These are phyloP conservation scores for Sebastes diaconus DNA, from an alignment of 2,797 vertebrate species.

Conservation along the genomic window DNA sequence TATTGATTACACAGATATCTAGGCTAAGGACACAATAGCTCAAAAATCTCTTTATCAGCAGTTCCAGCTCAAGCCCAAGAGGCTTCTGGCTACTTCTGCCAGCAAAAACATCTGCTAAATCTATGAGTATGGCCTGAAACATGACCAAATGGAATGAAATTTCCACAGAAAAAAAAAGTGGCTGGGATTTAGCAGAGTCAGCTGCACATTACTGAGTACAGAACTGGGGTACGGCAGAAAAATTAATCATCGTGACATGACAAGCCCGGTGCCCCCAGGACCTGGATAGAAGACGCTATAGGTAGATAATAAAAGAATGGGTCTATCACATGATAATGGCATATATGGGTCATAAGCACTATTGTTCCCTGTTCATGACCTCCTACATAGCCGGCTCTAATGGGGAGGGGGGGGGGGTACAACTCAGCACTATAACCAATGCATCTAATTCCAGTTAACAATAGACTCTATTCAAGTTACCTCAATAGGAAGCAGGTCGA, in stretches of 20 bases:
- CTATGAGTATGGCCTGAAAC: slow-evolving; percentile 49
- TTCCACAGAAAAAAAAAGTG: slow-evolving; percentile 28
- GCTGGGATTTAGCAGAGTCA: slow-evolving; percentile 53
- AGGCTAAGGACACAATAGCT: slow-evolving; percentile 57
- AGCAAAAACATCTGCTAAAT: slow-evolving; percentile 71
- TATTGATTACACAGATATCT: slow-evolving; percentile 54
- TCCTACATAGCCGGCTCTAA: not conserved
- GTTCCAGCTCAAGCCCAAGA: slow-evolving; percentile 57
- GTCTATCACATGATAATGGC: not conserved
- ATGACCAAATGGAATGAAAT: slow-evolving; percentile 43
- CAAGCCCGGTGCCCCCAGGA: not conserved
- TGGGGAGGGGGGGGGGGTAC: not conserved
- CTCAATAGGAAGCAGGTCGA: not conserved
- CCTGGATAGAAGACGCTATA: not conserved
- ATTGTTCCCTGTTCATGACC: not conserved
- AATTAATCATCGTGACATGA: slow-evolving; percentile 30
- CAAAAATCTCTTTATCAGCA: slow-evolving; percentile 66
- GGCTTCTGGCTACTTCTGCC: slow-evolving; percentile 52
- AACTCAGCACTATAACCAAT: not conserved
- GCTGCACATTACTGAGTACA: slow-evolving; percentile 25
- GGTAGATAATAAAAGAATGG: slow-evolving; percentile 18
- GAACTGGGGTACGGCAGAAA: slow-evolving; percentile 16
- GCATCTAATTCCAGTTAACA: not conserved
- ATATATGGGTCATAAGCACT: not conserved
- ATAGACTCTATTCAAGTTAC: not conserved